Conservation (phyloP, 2,113 vertebrate species). For the Menura novaehollandiae region DNA sequence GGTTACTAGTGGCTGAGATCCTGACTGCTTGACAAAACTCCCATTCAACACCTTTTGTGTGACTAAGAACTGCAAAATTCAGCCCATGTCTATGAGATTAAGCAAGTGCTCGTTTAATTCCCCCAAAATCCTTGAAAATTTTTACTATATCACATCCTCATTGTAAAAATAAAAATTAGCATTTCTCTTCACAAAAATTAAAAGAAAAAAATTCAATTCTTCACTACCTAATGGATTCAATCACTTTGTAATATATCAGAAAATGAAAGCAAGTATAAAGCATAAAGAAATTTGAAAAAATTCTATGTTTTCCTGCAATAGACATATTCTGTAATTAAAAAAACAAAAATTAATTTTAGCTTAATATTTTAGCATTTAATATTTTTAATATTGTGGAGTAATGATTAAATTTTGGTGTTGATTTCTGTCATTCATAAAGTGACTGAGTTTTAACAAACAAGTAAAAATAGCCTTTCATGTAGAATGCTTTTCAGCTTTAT, state of each 20-base stretch:
- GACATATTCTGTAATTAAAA: background rate
- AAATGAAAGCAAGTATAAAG: background rate
- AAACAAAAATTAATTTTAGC: background rate
- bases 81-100: background rate
- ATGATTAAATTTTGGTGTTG: background rate
- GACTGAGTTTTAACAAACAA: background rate
- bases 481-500: background rate
- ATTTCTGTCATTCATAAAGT: background rate
- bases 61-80: slow-evolving; percentile 32
- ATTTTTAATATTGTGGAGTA: background rate
- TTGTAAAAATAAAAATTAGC: background rate
- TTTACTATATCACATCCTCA: background rate
- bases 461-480: background rate
- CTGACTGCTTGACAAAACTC: slow-evolving; percentile 50
- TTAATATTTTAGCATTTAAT: background rate
- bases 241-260: background rate
- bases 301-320: background rate
- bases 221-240: background rate
- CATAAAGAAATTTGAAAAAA: background rate
- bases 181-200: background rate
- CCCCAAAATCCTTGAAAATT: background rate
- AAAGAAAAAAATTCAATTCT: background rate
- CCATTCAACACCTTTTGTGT: slow-evolving; percentile 37
- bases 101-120: background rate
- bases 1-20: slow-evolving; percentile 37